Base-by-base conservation (phyloP, 2,113 vertebrate genomes). In the Pterocles orientalis region DNA sequence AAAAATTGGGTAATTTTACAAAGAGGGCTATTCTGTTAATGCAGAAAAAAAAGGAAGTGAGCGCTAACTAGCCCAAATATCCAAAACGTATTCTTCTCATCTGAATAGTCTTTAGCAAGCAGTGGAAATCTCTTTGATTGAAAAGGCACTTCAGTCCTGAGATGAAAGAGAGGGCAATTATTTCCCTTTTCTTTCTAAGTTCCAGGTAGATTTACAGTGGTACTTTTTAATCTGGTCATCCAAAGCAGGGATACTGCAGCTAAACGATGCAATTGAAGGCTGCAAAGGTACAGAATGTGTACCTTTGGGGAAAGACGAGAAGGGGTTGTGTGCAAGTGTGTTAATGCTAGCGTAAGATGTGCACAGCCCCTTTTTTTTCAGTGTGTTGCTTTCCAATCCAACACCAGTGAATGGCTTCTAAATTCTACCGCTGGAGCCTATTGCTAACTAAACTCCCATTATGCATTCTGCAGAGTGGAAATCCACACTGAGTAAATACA, bases 151-250 rank as follows among this genome's bases (percentile, higher is more conserved):
- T 90, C 77, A 96, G 76, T 53, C 53, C 25, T 15, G 28, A 95
- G 84, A 94, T 94, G 95, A 94, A 96, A 96, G 88, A 51, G 65
- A 65, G 36, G 56, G 86, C 88, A 95, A 95, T 96, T 96, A 95
- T 72, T 92, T 47, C 45, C 83, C 66, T 83, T 91, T 77, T 39
- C 81, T 95, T 92, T 90, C 65, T 70, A 45, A 84, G 1, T 53
- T 66, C 69, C 66, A 95, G 86, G 86, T 94, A 47, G 47, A 47
- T 84, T 90, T 73, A 78, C 2, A 25, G 65, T 1, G 1, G 76
- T 64, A n/a, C 34, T 78, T 92, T 96, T 93, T 70, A 70, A 76
- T 92, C 56, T 83, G 90, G 51, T 48, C 47, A 33, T 47, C 92
- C 82, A 29, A 39, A 56, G 58, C 8, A 29, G 43, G 65, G 62